Conservation (phyloP, 2,888 invertebrate species). For the Trissonchulus latispiculum region DNA sequence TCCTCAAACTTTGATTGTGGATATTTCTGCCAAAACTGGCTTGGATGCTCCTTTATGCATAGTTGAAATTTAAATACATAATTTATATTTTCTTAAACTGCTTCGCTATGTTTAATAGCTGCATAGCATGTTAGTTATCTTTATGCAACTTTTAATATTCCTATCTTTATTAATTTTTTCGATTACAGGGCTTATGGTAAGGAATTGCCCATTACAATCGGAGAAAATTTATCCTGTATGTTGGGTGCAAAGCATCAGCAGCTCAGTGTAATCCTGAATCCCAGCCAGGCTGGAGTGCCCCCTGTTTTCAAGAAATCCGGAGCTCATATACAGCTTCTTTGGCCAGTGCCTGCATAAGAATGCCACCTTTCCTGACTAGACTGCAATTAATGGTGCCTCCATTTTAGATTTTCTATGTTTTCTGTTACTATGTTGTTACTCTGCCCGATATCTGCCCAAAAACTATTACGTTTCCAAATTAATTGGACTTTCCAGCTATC, state of each 20-base stretch:
- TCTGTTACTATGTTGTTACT: too few relatives aligned
- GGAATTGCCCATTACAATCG: constrained; percentile 40
- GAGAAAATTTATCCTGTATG: constrained; percentile 42
- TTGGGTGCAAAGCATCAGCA: constrained; percentile 45
- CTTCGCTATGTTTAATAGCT: not conserved
- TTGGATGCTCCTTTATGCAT: too few relatives aligned
- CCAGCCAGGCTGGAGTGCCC: constrained; percentile 19
- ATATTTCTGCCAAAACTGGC: too few relatives aligned
- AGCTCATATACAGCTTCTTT: constrained; percentile 34
- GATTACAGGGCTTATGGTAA: constrained; percentile 29
- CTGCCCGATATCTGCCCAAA: too few relatives aligned
- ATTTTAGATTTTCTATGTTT: too few relatives aligned
- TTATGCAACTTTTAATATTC: not conserved
- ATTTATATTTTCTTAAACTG: too few relatives aligned
- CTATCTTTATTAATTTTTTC: constrained; percentile 29
- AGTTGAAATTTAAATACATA: too few relatives aligned
- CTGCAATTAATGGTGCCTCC: too few relatives aligned
- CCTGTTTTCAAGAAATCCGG: constrained; percentile 36
- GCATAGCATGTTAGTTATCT: not conserved
- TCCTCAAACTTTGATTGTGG: too few relatives aligned
- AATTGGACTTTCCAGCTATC: too few relatives aligned
- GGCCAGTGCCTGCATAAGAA: constrained; percentile 22
- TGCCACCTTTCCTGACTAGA: too few relatives aligned
- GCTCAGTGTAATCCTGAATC: constrained; percentile 38
- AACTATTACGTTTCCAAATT: too few relatives aligned